Evolutionary conservation across 2,888 invertebrate genomes (phyloP).

Genomic region (Drosophila silvestris): DNA sequence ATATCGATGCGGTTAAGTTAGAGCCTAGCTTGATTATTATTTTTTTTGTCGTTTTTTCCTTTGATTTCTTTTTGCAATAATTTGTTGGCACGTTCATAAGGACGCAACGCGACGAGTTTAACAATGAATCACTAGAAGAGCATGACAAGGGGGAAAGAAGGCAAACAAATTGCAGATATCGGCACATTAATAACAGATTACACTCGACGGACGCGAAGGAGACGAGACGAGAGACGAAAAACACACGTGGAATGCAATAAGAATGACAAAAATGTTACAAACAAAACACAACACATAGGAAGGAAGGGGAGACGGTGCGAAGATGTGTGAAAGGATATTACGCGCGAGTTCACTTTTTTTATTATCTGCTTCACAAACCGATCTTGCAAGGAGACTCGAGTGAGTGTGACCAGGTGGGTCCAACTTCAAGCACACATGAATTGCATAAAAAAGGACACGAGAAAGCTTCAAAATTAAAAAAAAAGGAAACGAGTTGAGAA

Average conservation of each 20-base stretch:
- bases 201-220: conserved; percentile 11
- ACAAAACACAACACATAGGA: conserved; percentile 21
- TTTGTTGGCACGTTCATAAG: conserved; percentile 42
- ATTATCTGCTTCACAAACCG: not conserved
- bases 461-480: conserved; percentile 31
- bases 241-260: conserved; percentile 56
- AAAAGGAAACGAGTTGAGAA: conserved; percentile 14
- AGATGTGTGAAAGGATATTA: conserved; percentile 17
- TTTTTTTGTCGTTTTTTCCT: conserved; percentile 19
- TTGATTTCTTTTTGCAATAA: conserved; percentile 18
- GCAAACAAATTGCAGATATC: conserved; percentile 27
- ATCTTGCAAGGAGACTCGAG: conserved; percentile 2
- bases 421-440: conserved; percentile 21
- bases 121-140: conserved; percentile 36
- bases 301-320: not conserved
- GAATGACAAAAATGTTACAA: conserved; percentile 46
- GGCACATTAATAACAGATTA: conserved; percentile 36
- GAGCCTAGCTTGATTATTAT: conserved; percentile 14
- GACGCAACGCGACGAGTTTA: conserved; percentile 31
- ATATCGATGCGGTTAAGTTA: conserved; percentile 14
- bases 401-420: conserved; percentile 42
- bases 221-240: conserved; percentile 13
- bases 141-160: not conserved
- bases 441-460: conserved; percentile 31
- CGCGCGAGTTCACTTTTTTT: conserved; percentile 45